A percentile compares a stretch with the other conserved stretches of the same genome.
phyloP scores from a whole-genome alignment of 2,888 invertebrate species.

The Amblyjoppa fuscipennis region DNA sequence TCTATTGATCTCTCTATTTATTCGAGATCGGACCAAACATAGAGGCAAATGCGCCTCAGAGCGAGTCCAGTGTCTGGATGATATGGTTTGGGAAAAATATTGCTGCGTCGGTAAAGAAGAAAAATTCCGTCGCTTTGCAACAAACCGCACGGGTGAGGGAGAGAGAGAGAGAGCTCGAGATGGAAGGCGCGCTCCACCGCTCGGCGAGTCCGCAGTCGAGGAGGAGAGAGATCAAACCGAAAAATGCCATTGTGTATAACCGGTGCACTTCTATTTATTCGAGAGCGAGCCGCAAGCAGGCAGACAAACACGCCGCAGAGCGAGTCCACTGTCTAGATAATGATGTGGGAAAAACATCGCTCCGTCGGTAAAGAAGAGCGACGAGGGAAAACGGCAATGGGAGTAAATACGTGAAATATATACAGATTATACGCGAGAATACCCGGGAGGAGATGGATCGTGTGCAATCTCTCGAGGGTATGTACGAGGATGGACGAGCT shows the following conservation, averaged over 20 bases:
- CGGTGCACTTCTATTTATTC: conserved; percentile 32
- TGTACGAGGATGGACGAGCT: conserved; percentile 28
- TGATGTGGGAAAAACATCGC: neutral
- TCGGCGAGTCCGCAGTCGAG: neutral
- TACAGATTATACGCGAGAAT: neutral
- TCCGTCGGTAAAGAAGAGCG: neutral
- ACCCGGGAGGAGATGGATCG: neutral
- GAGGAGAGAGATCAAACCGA: conserved; percentile 4
- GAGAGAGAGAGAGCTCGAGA: conserved; percentile 26
- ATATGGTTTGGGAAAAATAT: neutral
- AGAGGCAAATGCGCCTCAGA: neutral
- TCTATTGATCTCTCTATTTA: conserved; percentile 17
- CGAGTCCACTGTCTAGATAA: neutral
- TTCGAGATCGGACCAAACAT: neutral
- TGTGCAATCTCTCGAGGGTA: neutral
- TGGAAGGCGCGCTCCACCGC: conserved; percentile 8
- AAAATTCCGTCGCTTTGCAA: conserved; percentile 67
- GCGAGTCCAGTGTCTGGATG: neutral
- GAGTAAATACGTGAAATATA: neutral
- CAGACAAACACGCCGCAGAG: neutral
- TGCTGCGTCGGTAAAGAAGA: neutral
- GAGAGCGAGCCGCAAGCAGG: conserved; percentile 1
- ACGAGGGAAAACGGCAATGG: neutral
- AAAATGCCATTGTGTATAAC: conserved; percentile 18
- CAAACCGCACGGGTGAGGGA: conserved; percentile 60